Conservation (phyloP, 2,888 invertebrate species). For the Allolobophora icterica region DNA sequence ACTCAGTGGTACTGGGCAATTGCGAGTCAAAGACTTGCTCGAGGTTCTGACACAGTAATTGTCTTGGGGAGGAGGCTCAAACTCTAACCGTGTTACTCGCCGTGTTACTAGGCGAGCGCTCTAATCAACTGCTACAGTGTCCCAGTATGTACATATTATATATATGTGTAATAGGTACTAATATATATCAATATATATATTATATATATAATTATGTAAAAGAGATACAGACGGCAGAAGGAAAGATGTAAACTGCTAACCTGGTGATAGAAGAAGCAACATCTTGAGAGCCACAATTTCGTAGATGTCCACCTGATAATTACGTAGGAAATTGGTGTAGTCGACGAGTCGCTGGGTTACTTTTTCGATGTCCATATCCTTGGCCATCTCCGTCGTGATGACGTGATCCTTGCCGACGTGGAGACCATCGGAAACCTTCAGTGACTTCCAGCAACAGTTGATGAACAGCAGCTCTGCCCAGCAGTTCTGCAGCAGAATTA, state of each 20-base stretch:
- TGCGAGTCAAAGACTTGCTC: no score
- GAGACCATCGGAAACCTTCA: slow-evolving; percentile 70
- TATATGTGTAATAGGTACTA: no score
- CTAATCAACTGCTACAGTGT: no score
- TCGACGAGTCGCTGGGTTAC: slow-evolving; percentile 93
- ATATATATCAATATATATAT: no score
- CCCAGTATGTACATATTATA: no score
- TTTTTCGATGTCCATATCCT: slow-evolving; percentile 73
- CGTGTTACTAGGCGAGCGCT: no score
- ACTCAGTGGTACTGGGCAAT: no score
- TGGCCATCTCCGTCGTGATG: slow-evolving; percentile 73
- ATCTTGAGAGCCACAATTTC: slow-evolving; percentile 97
- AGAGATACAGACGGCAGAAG: no score
- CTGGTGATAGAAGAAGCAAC: slow-evolving; percentile 84
- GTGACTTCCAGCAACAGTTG: slow-evolving; percentile 77
- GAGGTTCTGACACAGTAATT: no score
- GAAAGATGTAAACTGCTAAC: slow-evolving; percentile 32
- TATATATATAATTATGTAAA: no score
- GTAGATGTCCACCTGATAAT: slow-evolving; percentile 88
- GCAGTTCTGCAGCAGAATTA: slow-evolving; percentile 91
- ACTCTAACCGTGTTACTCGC: no score
- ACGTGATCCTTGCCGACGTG: slow-evolving; percentile 68
- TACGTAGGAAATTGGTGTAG: slow-evolving; percentile 87
- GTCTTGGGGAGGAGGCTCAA: no score
- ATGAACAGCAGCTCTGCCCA: slow-evolving; percentile 77